Evolutionary conservation across 2,113 vertebrate species (phyloP).

Genomic region (Ammodytes dubius): DNA sequence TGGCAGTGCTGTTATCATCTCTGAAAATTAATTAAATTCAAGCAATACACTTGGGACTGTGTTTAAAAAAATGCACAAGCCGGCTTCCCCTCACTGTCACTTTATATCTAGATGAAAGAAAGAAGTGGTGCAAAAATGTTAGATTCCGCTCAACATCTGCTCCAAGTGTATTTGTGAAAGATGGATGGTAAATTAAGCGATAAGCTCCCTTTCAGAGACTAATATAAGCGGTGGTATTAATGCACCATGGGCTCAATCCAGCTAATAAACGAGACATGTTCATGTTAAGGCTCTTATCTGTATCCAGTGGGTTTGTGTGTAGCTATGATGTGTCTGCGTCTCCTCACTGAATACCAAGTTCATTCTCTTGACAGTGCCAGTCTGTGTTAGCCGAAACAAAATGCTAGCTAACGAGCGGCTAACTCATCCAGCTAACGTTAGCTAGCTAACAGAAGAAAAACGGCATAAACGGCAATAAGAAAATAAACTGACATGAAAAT

Average conservation of each 20-base stretch:
- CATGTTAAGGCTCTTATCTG: background rate
- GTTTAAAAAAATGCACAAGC: background rate
- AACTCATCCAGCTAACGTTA: constrained; percentile 48
- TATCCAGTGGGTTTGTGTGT: constrained; percentile 1
- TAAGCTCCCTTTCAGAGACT: background rate
- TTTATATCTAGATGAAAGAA: background rate
- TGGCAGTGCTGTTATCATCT: background rate
- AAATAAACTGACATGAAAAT: background rate
- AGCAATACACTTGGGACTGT: background rate
- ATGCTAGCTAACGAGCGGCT: constrained; percentile 67
- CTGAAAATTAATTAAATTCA: background rate
- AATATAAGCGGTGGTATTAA: background rate
- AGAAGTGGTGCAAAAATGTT: constrained; percentile 13
- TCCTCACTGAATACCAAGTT: constrained; percentile 72
- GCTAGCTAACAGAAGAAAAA: background rate
- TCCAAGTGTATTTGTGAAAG: constrained; percentile 5
- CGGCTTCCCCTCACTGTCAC: background rate
- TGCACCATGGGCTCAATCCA: background rate
- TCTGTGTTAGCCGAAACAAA: constrained; percentile 56
- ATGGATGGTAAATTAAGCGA: constrained; percentile 34
- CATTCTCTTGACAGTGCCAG: constrained; percentile 57
- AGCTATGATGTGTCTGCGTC: constrained; percentile 32
- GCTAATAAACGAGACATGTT: background rate
- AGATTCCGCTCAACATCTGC: constrained; percentile 18
- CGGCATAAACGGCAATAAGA: background rate